Evolutionary conservation across 2,113 vertebrate genomes (phyloP).

Genomic region (Chaetura pelagica): DNA sequence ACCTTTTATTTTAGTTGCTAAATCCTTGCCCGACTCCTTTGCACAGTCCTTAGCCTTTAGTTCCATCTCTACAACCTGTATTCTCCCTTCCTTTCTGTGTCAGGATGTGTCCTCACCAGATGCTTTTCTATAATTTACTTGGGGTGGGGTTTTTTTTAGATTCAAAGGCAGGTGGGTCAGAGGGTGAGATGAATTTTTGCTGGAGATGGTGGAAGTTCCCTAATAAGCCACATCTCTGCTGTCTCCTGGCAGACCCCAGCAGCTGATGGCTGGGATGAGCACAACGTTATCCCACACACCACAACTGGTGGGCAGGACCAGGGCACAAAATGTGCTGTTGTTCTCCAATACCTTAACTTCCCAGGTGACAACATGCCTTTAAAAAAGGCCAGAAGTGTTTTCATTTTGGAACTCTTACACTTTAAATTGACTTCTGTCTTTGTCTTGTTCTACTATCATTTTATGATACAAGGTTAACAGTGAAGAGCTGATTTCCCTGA

Average conservation of each 20-base stretch:
- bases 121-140: not conserved
- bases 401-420: not conserved
- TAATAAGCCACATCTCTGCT: not conserved
- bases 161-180: not conserved
- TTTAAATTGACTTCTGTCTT: not conserved
- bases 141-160: not conserved
- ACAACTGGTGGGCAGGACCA: accelerated
- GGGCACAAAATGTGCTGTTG: accelerated
- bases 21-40: not conserved
- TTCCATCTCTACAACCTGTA: not conserved
- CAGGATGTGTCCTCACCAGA: not conserved
- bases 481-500: not conserved
- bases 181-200: not conserved
- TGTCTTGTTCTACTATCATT: not conserved
- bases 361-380: not conserved
- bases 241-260: not conserved
- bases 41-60: not conserved
- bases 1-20: not conserved
- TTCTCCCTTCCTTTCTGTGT: not conserved
- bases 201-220: not conserved
- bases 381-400: not conserved
- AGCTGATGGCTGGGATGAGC: accelerated
- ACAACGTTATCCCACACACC: not conserved
- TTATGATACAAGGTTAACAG: not conserved
- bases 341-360: not conserved